Conservation (phyloP, 2,888 invertebrate species). For the Sylvicola cinctus region DNA sequence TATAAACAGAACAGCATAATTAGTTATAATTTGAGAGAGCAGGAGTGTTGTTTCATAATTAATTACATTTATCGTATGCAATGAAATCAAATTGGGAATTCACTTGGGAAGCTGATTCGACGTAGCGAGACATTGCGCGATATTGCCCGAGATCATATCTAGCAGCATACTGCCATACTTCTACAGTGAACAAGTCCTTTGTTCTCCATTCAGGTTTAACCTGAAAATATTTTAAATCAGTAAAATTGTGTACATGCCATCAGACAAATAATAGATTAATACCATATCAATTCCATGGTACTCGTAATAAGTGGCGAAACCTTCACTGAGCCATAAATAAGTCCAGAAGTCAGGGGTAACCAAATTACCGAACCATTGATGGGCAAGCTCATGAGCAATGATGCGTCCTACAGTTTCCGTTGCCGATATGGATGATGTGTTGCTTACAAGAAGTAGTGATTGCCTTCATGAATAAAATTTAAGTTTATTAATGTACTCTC, state of each 20-base stretch:
- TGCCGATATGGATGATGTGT: too few relatives aligned
- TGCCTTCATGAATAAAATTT: background rate
- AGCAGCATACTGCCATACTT: background rate
- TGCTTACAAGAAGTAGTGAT: too few relatives aligned
- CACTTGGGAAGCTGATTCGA: background rate
- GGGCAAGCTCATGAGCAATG: conserved; percentile 37
- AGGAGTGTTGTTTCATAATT: too few relatives aligned
- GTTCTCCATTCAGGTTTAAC: background rate
- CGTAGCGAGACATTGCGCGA: background rate
- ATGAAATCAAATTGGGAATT: background rate
- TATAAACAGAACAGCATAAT: too few relatives aligned
- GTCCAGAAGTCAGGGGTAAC: conserved; percentile 51
- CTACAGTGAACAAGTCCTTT: background rate
- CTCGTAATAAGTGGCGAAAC: conserved; percentile 49
- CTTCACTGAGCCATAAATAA: conserved; percentile 36
- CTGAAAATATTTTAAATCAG: background rate
- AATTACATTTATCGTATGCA: conserved; percentile 1
- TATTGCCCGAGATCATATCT: background rate
- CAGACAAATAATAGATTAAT: too few relatives aligned
- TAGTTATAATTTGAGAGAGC: too few relatives aligned
- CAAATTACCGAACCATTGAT: conserved; percentile 66
- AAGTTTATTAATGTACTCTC: background rate
- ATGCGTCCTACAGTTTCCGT: conserved; percentile 24
- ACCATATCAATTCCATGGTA: conserved; percentile 36
- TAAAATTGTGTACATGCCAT: background rate